A percentile compares a stretch with the other conserved stretches of the same genome.
Evolutionary conservation across 2,113 vertebrate genomes (phyloP).

Genomic region (Bos javanicus): DNA sequence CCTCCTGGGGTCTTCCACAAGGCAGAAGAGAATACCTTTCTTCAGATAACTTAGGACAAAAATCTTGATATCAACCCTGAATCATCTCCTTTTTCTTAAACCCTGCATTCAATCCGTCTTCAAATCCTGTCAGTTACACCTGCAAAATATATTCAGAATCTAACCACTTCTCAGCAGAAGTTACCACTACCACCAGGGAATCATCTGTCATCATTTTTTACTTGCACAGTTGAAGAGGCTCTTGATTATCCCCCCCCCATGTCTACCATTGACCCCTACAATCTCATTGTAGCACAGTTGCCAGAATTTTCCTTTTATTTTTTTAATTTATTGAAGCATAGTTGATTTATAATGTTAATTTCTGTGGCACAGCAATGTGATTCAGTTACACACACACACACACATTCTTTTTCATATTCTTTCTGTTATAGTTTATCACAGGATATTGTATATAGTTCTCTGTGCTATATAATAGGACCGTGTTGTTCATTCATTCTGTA

Average conservation of each 20-base stretch:
- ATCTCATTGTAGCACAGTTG: background rate
- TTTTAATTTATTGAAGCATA: background rate
- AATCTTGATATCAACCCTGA: background rate
- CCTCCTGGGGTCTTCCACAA: background rate
- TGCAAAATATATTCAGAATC: background rate
- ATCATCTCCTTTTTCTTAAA: slow-evolving; percentile 1
- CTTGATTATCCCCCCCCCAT: background rate
- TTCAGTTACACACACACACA: background rate
- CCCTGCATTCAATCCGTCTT: background rate
- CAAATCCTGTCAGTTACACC: background rate
- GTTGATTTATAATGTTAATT: background rate
- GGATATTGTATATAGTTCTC: background rate
- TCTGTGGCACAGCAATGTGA: background rate
- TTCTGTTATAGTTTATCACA: background rate
- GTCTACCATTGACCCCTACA: background rate
- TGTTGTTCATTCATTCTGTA: background rate
- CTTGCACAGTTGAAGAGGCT: background rate
- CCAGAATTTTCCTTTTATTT: background rate
- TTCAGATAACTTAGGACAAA: background rate
- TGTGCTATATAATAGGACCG: background rate
- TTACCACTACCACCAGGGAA: background rate
- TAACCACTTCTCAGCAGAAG: background rate
- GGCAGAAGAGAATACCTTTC: background rate
- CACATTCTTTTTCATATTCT: background rate
- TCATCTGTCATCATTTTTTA: background rate